phyloP scores from a whole-genome alignment of 2,113 vertebrate genomes.

The Pogonocichla stellata region DNA sequence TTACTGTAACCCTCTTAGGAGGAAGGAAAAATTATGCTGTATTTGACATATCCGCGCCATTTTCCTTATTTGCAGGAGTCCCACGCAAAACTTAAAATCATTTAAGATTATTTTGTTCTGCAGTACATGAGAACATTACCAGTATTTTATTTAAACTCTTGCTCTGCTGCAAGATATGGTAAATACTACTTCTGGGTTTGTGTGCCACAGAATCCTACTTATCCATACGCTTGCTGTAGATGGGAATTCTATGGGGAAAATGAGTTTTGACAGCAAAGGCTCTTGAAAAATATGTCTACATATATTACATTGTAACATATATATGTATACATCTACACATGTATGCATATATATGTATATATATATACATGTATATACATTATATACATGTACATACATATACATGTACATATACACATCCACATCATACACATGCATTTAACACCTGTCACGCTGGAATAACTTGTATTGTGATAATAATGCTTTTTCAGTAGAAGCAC shows the following conservation, averaged over 20 bases:
- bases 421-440: neutral
- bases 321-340: too few relatives aligned
- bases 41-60: neutral
- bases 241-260: neutral
- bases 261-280: rapidly evolving
- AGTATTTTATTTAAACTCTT: neutral
- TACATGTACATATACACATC: too few relatives aligned
- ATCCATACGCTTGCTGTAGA: neutral
- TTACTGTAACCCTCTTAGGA: neutral
- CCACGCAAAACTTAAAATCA: neutral
- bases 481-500: neutral
- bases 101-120: neutral
- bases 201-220: neutral
- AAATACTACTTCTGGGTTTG: neutral
- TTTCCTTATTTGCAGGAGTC: neutral
- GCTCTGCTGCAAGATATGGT: neutral
- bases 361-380: neutral
- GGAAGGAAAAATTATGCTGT: neutral
- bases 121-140: neutral
- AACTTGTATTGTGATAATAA: neutral
- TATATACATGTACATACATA: rapidly evolving
- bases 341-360: neutral
- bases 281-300: neutral
- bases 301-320: neutral
- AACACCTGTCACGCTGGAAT: neutral